Evolutionary conservation across 2,888 invertebrate species (phyloP), one percentile per base, ranked within the genome.

Genomic region (Celastrina argiolus): DNA sequence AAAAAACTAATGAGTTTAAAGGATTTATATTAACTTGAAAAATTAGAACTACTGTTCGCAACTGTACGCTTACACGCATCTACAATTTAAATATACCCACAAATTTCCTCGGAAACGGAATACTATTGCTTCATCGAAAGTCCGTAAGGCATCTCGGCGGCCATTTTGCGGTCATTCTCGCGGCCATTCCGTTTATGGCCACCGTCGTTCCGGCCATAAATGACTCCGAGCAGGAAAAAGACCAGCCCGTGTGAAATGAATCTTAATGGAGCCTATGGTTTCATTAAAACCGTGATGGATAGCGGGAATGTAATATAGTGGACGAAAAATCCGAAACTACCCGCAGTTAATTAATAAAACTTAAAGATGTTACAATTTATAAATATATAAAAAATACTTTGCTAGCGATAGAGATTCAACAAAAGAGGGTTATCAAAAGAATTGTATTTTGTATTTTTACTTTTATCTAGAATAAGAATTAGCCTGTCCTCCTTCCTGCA

Each of bases 121-220:
- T 72, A 70, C 75, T 73, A 72, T 45, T 73, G 74, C 77, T 75
- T 73, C 80, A 81, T 81, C 75, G 79, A 77, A 81, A 79, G 75
- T 78, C 78, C 74, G 78, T 76, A 77, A 82, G 80, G 81, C 79
- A 81, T 80, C 77, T 79, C 69, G 76, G 67, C 22, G 22, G 22
- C 51, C 22, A 51, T 51, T 51, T 12, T 18, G 73, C 76, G 76
- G 72, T 81, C 77, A 82, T 81, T 81, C 74, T 76, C 74, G 75
- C 64, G 76, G 75, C 79, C 80, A 81, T 85, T 85, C 78, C 78
- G 73, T 84, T 85, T 84, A 85, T 82, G 75, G 77, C 78, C 78
- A 70, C 71, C 51, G 36, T 74, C 81, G 78, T 83, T 84, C 84
- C 81, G 78, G 80, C 75, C 78, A 76, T 51, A 51, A 51, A 51